Base-by-base conservation (phyloP, 2,113 vertebrate species). In the Mesoclemmys tuberculata region DNA sequence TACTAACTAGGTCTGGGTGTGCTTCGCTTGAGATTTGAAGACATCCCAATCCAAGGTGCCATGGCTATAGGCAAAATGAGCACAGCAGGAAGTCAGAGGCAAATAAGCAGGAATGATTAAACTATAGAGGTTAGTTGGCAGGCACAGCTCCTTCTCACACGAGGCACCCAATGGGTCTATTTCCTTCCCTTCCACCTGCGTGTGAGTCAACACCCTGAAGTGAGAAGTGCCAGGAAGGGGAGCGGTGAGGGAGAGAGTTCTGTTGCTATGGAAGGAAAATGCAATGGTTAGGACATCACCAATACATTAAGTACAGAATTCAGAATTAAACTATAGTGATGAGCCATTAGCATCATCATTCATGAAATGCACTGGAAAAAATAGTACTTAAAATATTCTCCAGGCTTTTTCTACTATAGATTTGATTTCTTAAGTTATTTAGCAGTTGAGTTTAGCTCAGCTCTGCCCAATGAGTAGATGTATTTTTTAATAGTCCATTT, bases 1-100 rank as follows among this genome's bases (percentile, higher is more conserved):
- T 92, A 95, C 96, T 96, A 91, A 94, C 92, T 93, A 92, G 85
- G 78, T 87, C 95, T 96, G 96, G 95, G 95, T 96, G 7, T 35
- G 49, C 94, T 96, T 96, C 95, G 96, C 96, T 97, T 95, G 93
- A 97, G 95, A 54, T 95, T 90, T 94, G 79, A 81, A 82, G 48
- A 54, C 74, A 80, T 86, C 79, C 87, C 38, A 93, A 96, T 95
- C 95, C 95, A 97, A 96, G 89, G 87, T 96, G 90, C 80, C 90
- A 96, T 97, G 93, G 83, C 95, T 97, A 93, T 89, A 96, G 96
- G 95, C 96, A 93, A 97, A 97, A 96, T 96, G 93, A 97, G 93
- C 90, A 85, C 78, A 74, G 93, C 46, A 54, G 85, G 75, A 95
- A 97, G 95, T 94, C 95, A 93, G 96, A 93, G 89, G 95, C 96